These are phyloP conservation scores for Manis javanica DNA, from an alignment of 2,797 vertebrate species.

Conservation along the genomic window DNA sequence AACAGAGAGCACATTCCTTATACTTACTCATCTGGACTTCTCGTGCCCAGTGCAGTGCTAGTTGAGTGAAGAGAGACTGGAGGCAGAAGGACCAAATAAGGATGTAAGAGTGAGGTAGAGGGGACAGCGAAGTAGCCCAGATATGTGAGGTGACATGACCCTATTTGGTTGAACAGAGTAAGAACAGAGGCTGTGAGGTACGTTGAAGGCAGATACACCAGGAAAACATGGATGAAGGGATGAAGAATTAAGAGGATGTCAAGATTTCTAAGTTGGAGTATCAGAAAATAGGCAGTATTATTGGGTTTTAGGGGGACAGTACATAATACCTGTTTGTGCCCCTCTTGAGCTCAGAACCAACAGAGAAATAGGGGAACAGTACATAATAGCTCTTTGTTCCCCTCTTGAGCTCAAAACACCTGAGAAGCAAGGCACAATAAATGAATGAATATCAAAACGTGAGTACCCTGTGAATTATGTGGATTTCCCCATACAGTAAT, in stretches of 20 bases:
- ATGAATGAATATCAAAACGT: conserved; percentile 7
- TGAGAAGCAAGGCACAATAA: conserved; percentile 8
- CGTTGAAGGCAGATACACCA: background rate
- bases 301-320: background rate
- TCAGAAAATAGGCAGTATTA: background rate
- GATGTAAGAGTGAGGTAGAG: background rate
- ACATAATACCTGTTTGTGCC: background rate
- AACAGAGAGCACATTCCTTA: background rate
- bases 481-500: background rate
- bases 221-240: background rate
- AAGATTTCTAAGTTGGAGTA: conserved; percentile 23
- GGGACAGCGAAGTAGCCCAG: background rate
- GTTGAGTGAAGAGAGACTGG: background rate
- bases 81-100: background rate
- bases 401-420: background rate
- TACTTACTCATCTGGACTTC: background rate
- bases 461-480: background rate
- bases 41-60: background rate
- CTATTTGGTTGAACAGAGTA: background rate
- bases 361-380: background rate
- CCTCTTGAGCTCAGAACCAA: background rate
- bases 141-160: background rate
- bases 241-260: background rate
- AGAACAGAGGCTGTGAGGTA: background rate
- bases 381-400: background rate